These are phyloP conservation scores for Xiphias gladius DNA, from an alignment of 2,113 vertebrate species.

Conservation along the genomic window DNA sequence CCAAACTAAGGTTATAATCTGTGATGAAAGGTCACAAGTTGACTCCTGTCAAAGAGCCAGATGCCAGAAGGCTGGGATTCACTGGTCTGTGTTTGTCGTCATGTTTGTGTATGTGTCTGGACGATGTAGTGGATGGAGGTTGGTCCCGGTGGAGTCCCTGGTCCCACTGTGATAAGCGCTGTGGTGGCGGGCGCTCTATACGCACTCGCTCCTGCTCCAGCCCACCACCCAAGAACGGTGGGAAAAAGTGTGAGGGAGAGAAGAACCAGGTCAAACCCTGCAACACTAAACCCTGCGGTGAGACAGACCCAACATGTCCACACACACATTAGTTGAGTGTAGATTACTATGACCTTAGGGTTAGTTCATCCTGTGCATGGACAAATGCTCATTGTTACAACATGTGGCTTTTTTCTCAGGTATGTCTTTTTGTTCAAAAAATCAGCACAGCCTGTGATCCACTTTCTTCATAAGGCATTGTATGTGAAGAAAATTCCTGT, in stretches of 20 bases:
- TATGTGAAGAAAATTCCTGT: background rate
- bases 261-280: conserved; percentile 89
- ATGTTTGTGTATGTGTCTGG: conserved; percentile 4
- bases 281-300: conserved; percentile 90
- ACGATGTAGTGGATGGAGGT: conserved; percentile 84
- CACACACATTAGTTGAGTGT: background rate
- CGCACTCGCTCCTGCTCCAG: conserved; percentile 89
- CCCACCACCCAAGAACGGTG: conserved; percentile 93
- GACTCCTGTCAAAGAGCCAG: background rate
- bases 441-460: background rate
- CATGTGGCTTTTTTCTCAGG: background rate
- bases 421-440: conserved; percentile 1
- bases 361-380: background rate
- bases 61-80: background rate
- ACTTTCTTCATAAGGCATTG: conserved; percentile 1
- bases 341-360: background rate
- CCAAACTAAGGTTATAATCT: background rate
- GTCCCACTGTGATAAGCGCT: conserved; percentile 90
- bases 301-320: conserved; percentile 32
- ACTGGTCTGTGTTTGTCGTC: background rate
- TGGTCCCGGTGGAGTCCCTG: conserved; percentile 93
- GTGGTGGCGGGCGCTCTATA: conserved; percentile 88
- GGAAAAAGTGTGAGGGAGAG: conserved; percentile 86
- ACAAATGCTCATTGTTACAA: conserved; percentile 9
- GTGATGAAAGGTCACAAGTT: background rate